Evolutionary conservation across 1,140 invertebrate genomes (phyloP).

Genomic region (Caenorhabditis elegans): WBcel235 BX284602.5:10285501-10286000

Average conservation of each 20-base stretch:
- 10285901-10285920: slow-evolving; percentile 1
- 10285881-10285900: not conserved
- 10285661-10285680: not conserved
- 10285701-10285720: not conserved
- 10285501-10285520: slow-evolving; percentile 36
- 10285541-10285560: slow-evolving; percentile 34
- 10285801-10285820: slow-evolving; percentile 37
- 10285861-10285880: slow-evolving; percentile 22
- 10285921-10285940: slow-evolving; percentile 12
- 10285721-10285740: slow-evolving; percentile 24
- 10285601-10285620: slow-evolving; percentile 23
- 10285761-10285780: not conserved
- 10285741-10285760: no score
- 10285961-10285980: slow-evolving; percentile 38
- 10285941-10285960: slow-evolving; percentile 35
- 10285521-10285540: not conserved
- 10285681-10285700: slow-evolving; percentile 21
- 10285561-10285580: not conserved
- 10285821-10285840: slow-evolving; percentile 34
- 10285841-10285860: slow-evolving; percentile 39
- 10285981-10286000: not conserved
- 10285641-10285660: not conserved
- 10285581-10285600: not conserved
- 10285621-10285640: slow-evolving; percentile 16
- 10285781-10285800: slow-evolving; percentile 38